Evolutionary conservation across 2,888 invertebrate genomes (phyloP).

Genomic region (Chaitophorus viminalis): DNA sequence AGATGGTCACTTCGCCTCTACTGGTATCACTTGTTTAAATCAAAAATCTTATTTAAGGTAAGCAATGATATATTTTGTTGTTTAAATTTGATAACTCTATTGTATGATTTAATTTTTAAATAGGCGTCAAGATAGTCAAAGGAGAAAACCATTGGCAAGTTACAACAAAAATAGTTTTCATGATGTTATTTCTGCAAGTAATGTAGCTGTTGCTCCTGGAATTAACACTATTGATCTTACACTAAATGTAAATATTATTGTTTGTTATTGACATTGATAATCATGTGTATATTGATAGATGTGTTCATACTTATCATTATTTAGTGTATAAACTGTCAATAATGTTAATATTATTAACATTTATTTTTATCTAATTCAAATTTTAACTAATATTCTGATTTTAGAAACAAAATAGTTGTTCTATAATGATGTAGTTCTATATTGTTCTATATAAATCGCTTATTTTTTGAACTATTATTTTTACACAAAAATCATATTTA

Average conservation of each 20-base stretch:
- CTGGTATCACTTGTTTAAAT: constrained; percentile 52
- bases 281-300: not conserved
- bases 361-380: not conserved
- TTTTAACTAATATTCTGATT: no score
- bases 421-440: no score
- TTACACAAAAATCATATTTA: not conserved
- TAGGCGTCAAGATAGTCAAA: constrained; percentile 54
- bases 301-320: no score
- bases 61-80: not conserved
- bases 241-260: constrained; percentile 42
- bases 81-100: not conserved
- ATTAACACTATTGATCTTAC: constrained; percentile 42
- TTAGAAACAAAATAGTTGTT: no score
- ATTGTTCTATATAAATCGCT: not conserved
- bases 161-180: constrained; percentile 50
- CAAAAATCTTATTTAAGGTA: constrained; percentile 55
- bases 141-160: constrained; percentile 28
- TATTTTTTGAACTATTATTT: not conserved
- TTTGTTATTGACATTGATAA: not conserved
- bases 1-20: constrained; percentile 57
- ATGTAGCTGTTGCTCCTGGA: constrained; percentile 37
- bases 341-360: not conserved
- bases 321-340: no score
- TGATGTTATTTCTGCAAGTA: constrained; percentile 49
- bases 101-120: not conserved